Base-by-base conservation (phyloP, 2,797 vertebrate species). In the Anas capensis region DNA sequence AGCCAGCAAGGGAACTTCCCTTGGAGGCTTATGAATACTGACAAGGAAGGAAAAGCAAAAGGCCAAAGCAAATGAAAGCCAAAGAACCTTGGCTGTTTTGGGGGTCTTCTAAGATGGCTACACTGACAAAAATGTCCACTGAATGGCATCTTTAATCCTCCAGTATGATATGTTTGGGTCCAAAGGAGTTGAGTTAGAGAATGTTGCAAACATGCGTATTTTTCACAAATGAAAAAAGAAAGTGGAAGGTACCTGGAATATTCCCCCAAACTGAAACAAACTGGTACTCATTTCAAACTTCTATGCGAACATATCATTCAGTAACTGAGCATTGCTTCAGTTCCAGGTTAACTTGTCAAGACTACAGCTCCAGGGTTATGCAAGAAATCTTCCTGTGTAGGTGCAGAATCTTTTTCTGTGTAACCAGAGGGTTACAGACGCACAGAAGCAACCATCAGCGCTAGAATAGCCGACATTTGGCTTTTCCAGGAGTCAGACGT, bases 31-130 rank as follows among this genome's bases (percentile, higher is more conserved):
- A 70, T 58, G 56, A 84, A 88, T 36, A 93, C 54, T 8, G 69
- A 81, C 71, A 82, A 75, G n/a, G 66, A 87, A 62, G 16, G 17
- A 87, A 89, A 93, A 89, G 58, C 19, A 69, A 95, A 88, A 34
- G 34, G 61, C 46, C 46, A 84, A 65, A 84, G 62, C 56, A 84
- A 91, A 83, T 14, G 20, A 88, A 91, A 85, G 21, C 15, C 49
- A 75, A 49, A 79, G 9, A 69, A 70, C 26, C 31, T 8, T 62
- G 36, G 44, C 31, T 78, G 29, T 7, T 66, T 86, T 71, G 54
- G 5, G 31, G 31, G 36, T 66, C 34, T 77, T 77, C 65, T 78
- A 53, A 57, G 69, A 33, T 71, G 57, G 77, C 40, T 75, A 11
- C 15, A 10, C 20, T 44, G 56, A 82, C 61, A 77, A 68, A 85